Conservation (phyloP, 2,797 vertebrate species). For the Cheirogaleus major region DNA sequence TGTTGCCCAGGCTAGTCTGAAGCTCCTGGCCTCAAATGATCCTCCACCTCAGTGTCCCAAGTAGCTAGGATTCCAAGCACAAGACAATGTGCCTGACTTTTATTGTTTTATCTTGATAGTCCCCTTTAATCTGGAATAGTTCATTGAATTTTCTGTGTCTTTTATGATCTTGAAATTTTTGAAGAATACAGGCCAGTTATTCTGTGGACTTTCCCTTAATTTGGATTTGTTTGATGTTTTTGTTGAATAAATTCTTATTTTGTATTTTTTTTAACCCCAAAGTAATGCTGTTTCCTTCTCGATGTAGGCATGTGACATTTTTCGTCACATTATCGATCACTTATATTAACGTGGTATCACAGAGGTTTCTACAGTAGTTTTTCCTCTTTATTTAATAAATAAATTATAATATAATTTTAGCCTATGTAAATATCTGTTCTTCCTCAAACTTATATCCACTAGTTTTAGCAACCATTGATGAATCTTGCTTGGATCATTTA, state of each 20-base stretch:
- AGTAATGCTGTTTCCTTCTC: neutral
- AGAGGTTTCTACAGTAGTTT: neutral
- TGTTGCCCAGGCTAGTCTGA: no score
- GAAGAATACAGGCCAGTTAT: no score
- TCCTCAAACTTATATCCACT: neutral
- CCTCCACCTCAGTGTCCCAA: no score
- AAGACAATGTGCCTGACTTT: no score
- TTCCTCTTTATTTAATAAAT: neutral
- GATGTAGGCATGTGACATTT: neutral
- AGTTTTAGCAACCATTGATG: neutral
- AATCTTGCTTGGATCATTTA: neutral
- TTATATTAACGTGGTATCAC: neutral
- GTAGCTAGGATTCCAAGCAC: no score
- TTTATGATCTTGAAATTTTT: neutral
- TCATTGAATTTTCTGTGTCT: neutral
- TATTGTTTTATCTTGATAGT: neutral
- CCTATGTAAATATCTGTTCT: neutral
- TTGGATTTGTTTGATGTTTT: no score
- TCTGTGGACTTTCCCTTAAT: no score
- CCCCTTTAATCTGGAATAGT: neutral
- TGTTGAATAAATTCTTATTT: no score
- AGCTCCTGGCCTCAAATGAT: no score
- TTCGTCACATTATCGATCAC: neutral
- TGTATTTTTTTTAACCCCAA: neutral
- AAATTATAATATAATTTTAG: neutral